Conservation (phyloP, 2,113 vertebrate species). For the Pachycephala philippinensis region DNA sequence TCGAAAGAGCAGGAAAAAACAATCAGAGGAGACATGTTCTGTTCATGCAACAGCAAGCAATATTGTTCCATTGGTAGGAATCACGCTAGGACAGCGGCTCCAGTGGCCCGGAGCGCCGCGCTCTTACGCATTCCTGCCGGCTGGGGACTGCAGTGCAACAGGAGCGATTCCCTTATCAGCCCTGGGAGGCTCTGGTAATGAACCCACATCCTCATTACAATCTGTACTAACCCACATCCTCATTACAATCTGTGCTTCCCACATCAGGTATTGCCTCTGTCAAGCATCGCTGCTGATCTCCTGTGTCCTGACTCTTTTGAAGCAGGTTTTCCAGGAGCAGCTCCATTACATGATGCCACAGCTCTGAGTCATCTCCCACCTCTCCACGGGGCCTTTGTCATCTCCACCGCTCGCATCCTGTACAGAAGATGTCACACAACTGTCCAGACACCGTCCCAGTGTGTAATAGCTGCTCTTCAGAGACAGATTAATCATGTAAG, state of each 20-base stretch:
- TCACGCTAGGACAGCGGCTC: slow-evolving; percentile 26
- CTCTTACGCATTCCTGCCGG: not conserved
- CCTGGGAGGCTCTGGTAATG: not conserved
- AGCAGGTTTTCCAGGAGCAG: not conserved
- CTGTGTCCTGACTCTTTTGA: not conserved
- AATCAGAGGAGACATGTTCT: slow-evolving; percentile 60
- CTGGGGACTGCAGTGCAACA: not conserved
- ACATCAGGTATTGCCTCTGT: not conserved
- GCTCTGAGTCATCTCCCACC: not conserved
- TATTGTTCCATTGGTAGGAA: slow-evolving; percentile 51
- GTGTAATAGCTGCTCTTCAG: not conserved
- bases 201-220: slow-evolving; percentile 11
- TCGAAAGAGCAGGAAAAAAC: slow-evolving; percentile 52
- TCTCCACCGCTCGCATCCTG: accelerated
- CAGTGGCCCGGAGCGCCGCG: not conserved
- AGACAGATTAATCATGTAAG: not conserved
- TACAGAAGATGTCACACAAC: not conserved
- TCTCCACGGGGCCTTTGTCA: not conserved
- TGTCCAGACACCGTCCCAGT: not conserved
- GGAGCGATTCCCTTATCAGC: not conserved
- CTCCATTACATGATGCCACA: not conserved
- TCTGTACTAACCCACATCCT: slow-evolving; percentile 1
- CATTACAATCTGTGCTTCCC: slow-evolving; percentile 20
- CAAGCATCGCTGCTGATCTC: not conserved
- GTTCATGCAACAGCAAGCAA: slow-evolving; percentile 65